Base-by-base conservation (phyloP, 1,140 invertebrate species). In the Lepidostoma basale region DNA sequence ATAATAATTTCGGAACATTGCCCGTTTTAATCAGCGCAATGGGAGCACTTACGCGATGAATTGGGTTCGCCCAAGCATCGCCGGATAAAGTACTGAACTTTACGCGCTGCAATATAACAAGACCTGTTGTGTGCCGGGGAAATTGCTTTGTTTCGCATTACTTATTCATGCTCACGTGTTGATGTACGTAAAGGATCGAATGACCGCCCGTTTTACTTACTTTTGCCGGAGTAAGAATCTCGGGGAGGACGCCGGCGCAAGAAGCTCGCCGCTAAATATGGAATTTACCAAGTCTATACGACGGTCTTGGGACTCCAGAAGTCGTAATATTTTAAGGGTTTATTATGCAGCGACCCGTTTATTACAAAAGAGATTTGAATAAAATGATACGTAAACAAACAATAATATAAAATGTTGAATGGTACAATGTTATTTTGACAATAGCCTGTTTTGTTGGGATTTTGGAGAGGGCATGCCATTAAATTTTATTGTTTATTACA, bases 101-200 rank as follows among this genome's bases (percentile, higher is more conserved):
- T 40, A 54, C 56, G 26, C 18, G 66, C 39, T 62, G 65, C 56
- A 59, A 62, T 68, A 67, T 26, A 25, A 62, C 33, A 58, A 67
- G 59, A 33, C 47, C 33, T 44, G 59, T 63, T 56, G 22, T 54
- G 42, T 65, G 60, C 36, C 49, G 56, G 18, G 59, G 42, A 70
- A 70, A 70, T 67, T 67, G 69, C 69, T 67, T 59, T 40, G 68
- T 66, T 67, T 67, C 63, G 40, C 28, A 70, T 67, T 42, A 42
- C 59, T 70, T 70, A 70, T 70, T 70, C 69, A 70, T 67, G 69
- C 40, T 16, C 60, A 62, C 59, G 59, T 65, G 52, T 39, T 65
- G 62, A 56, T 54, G 49, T 54, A 33, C 62, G 62, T 54, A 16
- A 30, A 10, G 42, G 40, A 14, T 16, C 44, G 26, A 33, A 16